Evolutionary conservation across 2,797 vertebrate species (phyloP).

Genomic region (Phrynocephalus vlangalii): DNA sequence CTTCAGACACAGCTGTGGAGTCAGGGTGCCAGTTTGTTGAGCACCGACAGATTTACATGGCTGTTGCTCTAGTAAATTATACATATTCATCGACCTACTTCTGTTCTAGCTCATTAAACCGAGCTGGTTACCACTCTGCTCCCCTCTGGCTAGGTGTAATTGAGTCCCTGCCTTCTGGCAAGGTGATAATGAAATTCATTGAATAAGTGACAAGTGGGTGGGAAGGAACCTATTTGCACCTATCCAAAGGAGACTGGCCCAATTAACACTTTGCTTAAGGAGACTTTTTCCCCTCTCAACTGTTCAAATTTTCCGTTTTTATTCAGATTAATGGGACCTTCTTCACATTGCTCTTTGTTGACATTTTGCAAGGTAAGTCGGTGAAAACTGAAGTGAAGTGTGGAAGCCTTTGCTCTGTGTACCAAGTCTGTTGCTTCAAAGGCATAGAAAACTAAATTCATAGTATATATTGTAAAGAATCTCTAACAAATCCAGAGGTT

Average conservation of each 20-base stretch:
- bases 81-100: slow-evolving; percentile 53
- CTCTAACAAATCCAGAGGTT: background rate
- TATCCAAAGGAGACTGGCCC: slow-evolving; percentile 61
- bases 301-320: background rate
- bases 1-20: background rate
- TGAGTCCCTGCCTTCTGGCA: slow-evolving; percentile 61
- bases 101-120: slow-evolving; percentile 53
- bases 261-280: slow-evolving; percentile 62
- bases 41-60: slow-evolving; percentile 36
- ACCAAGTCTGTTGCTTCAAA: background rate
- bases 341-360: background rate
- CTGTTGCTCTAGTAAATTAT: slow-evolving; percentile 45
- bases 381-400: background rate
- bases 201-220: slow-evolving; percentile 53
- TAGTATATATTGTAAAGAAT: background rate
- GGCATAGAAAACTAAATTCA: background rate
- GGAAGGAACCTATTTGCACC: slow-evolving; percentile 57
- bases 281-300: slow-evolving; percentile 19
- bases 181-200: slow-evolving; percentile 69
- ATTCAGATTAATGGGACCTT: slow-evolving; percentile 1
- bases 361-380: background rate
- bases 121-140: slow-evolving; percentile 34
- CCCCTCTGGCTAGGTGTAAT: slow-evolving; percentile 54
- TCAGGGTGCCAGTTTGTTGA: slow-evolving; percentile 35
- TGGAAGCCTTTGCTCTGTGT: background rate